Base-by-base conservation (phyloP, 2,888 invertebrate species). In the Aphidius colemani region DNA sequence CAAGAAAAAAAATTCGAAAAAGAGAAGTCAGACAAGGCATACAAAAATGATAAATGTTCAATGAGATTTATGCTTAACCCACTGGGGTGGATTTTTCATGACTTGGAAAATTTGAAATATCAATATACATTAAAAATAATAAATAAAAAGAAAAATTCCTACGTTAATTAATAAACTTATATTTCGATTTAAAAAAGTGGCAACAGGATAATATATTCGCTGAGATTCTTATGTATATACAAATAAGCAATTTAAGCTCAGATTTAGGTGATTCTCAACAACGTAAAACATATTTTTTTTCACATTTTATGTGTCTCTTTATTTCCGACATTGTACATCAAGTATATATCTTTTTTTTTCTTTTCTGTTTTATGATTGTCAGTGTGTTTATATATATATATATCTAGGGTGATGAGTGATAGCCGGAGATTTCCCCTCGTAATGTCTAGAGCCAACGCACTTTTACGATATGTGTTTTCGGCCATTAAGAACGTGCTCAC, bases 381-480 rank as follows among this genome's bases (percentile, higher is more conserved):
- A 49, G 13, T 49, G 13, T 49, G 30, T 30, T 30, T 30, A 30
- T 30, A 30, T 30, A 30, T 30, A 30, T 5, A 30, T 30, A 30
- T 30, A 30, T 45, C 30, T 30, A 48, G 56, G 61, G 61, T 39
- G 65, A 61, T 65, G 61, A 65, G 56, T 57, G 58, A 65, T 61
- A 58, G 61, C 40, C 53, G 53, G 61, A 57, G 50, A 64, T 60
- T 64, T 61, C 64, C 64, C 64, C 56, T 57, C 57, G 45, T 64
- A 64, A 64, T 64, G 62, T 56, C 57, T 45, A 49, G 44, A 64
- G 62, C 59, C 59, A 66, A 64, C 59, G 64, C 56, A 64, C 59
- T 59, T 64, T 67, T 61, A 61, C 56, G 59, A 67, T 60, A 61
- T 61, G 59, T 59, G 51, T 53, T 66, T 40, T 61, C 63, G 64